Base-by-base conservation (phyloP, 1,140 invertebrate species). In the Diorhabda elongata region DNA sequence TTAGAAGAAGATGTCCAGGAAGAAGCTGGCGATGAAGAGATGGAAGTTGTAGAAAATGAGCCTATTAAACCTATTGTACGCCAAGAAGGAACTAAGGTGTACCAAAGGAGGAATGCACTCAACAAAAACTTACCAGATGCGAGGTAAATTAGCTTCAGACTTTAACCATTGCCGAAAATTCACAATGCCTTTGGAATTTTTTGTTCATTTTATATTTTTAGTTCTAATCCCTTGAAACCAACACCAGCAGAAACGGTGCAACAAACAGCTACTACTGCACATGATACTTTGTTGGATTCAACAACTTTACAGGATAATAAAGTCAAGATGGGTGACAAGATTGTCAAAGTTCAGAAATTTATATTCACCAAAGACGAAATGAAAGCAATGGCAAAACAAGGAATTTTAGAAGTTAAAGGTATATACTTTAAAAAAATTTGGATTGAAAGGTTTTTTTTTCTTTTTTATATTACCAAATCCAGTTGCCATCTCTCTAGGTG, bases 321-420 rank as follows among this genome's bases (percentile, higher is more conserved):
- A 73, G 85, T 87, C 83, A 84, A 85, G 77, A 84, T 86, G 7
- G 85, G 84, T 44, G 83, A 85, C 70, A 85, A 85, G 71, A 77
- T 84, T n/a, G 84, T 87, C 0, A 84, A 84, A 70, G 85, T 88
- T 3, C 84, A 87, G 74, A 87, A 87, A 77, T 84, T 87, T 57
- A 81, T 85, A 0, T 83, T 88, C 80, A 86, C 85, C 9, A 87
- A 86, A 76, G 84, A 85, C 4, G 84, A 87, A 77, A 85, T 87
- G 26, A 84, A 85, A 69, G 84, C 82, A 1, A 86, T 87, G 83
- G 84, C 85, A 8, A 86, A 85, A 71, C 81, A 86, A 71, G 85
- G 86, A 5, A 67, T 59, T 44, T 7, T 59, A 8, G 44, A 52
- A 42, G 47, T 60, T 11, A 64, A 11, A 52, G 52, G 6, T 43